These are phyloP conservation scores for Pollenia labialis DNA, from an alignment of 2,888 invertebrate genomes.

Conservation along the genomic window DNA sequence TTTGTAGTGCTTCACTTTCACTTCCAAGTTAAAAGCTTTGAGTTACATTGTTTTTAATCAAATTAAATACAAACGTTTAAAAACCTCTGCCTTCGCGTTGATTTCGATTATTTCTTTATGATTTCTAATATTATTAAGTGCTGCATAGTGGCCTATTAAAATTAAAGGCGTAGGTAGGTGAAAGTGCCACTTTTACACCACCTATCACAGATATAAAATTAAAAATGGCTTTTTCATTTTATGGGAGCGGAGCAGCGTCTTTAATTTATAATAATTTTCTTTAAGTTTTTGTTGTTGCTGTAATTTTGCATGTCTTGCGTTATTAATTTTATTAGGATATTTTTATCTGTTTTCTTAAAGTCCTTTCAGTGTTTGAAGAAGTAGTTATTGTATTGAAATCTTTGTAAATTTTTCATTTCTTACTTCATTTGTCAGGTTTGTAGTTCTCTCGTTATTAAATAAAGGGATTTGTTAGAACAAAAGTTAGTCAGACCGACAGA, in stretches of 20 bases:
- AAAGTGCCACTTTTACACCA: conserved; percentile 23
- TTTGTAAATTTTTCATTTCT: conserved; percentile 36
- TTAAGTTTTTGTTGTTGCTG: conserved; percentile 13
- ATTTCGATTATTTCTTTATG: conserved; percentile 1
- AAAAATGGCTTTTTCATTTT: conserved; percentile 6
- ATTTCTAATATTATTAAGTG: conserved; percentile 26
- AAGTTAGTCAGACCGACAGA: conserved; percentile 32
- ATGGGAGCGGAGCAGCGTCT: conserved; percentile 59
- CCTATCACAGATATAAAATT: neutral
- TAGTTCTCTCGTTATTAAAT: conserved; percentile 28
- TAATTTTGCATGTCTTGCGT: conserved; percentile 55
- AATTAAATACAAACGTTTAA: neutral
- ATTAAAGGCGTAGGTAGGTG: conserved; percentile 20
- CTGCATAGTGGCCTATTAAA: conserved; percentile 47
- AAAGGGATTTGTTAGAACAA: conserved; percentile 48
- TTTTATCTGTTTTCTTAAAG: neutral
- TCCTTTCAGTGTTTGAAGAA: neutral
- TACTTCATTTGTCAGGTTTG: conserved; percentile 19
- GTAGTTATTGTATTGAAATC: neutral
- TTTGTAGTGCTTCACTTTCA: too few relatives aligned
- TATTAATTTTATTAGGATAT: conserved; percentile 26
- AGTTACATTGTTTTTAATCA: too few relatives aligned
- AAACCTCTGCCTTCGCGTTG: conserved; percentile 18
- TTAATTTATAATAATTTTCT: conserved; percentile 13
- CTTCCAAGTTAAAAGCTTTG: too few relatives aligned